Evolutionary conservation across 2,797 vertebrate genomes (phyloP).

Genomic region (Aldrovandia affinis): DNA sequence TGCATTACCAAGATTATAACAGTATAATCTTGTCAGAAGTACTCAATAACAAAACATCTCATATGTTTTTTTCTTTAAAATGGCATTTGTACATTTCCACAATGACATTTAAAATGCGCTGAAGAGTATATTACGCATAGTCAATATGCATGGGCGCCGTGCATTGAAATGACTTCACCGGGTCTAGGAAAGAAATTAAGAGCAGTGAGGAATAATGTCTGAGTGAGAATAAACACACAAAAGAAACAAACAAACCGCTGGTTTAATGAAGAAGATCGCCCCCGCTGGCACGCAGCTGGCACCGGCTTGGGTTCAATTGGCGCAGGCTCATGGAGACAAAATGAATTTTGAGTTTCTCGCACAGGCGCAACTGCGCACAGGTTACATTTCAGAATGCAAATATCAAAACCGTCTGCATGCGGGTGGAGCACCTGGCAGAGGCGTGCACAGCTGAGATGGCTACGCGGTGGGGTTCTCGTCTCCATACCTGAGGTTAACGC

Average conservation of each 20-base stretch:
- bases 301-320: not conserved
- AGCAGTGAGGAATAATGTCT: not conserved
- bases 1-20: not conserved
- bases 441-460: not conserved
- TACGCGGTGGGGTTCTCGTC: not conserved
- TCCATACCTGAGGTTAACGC: not conserved
- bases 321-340: not conserved
- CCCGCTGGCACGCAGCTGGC: not conserved
- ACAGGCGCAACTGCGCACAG: not conserved
- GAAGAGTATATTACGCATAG: not conserved
- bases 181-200: not conserved
- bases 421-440: not conserved
- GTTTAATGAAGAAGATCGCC: not conserved
- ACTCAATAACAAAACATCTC: not conserved
- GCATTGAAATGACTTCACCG: not conserved
- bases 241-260: not conserved
- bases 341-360: not conserved
- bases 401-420: too few relatives aligned
- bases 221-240: not conserved
- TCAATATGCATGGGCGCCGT: not conserved
- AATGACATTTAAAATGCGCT: too few relatives aligned
- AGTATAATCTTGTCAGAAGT: not conserved
- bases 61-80: too few relatives aligned
- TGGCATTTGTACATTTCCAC: too few relatives aligned
- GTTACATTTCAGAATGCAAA: too few relatives aligned